A percentile compares a stretch with the other conserved stretches of the same genome.
Conservation (phyloP, 2,113 vertebrate genomes). For the Hippolais icterina region DNA sequence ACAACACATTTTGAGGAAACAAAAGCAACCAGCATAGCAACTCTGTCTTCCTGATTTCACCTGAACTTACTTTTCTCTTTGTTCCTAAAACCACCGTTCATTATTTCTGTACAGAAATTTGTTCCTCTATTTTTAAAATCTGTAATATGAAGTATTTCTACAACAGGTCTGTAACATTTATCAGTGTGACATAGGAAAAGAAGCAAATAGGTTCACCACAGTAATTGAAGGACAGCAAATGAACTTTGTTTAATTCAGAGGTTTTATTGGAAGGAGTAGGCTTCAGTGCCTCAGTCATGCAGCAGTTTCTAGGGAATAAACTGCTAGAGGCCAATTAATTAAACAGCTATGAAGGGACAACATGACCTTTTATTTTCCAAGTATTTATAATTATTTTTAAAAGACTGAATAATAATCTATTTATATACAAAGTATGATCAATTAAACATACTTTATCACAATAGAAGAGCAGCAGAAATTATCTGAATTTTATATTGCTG, state of each 20-base stretch:
- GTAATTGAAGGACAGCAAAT: not conserved
- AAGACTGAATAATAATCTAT: not conserved
- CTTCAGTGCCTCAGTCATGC: not conserved
- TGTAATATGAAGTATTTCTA: not conserved
- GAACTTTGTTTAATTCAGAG: not conserved
- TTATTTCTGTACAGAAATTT: not conserved
- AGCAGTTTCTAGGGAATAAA: not conserved
- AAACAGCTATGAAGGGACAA: not conserved
- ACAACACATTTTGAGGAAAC: not conserved
- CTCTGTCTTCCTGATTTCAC: not conserved
- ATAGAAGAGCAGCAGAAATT: not conserved
- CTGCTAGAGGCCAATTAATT: conserved; percentile 16
- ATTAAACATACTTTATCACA: not conserved
- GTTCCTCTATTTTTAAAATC: not conserved
- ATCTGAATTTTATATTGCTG: not conserved
- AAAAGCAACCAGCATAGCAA: not conserved
- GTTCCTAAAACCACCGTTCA: not conserved
- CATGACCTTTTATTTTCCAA: not conserved
- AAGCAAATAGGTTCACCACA: not conserved
- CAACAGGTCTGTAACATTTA: not conserved
- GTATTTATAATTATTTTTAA: not conserved
- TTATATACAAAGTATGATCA: not conserved
- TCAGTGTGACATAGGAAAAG: not conserved
- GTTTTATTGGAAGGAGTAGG: not conserved
- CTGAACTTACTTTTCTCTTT: not conserved